Base-by-base conservation (phyloP, 2,797 vertebrate species). In the Chaetodon trifasciatus region DNA sequence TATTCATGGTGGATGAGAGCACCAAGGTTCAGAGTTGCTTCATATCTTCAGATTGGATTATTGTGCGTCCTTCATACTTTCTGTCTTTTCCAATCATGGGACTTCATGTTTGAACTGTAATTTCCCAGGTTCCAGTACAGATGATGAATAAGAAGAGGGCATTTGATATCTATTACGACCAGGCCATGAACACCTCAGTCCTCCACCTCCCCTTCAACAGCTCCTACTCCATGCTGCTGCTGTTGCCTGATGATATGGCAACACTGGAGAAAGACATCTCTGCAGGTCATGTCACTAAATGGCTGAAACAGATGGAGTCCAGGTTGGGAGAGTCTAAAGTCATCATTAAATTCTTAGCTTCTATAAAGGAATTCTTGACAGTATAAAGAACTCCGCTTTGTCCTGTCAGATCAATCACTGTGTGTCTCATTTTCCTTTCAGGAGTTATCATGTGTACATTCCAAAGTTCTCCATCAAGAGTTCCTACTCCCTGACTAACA, bases 391-490 rank as follows among this genome's bases (percentile, higher is more conserved):
- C 28, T 35, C 13, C 46, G 4, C 19, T 71, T 16, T 49, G 16
- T 44, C 5, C 6, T 46, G 13, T 42, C 39, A 56, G 40, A 32
- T 74, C 9, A 49, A 40, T 74, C 16, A 17, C 8, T 47, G 16
- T 1, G 23, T 57, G 62, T 66, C 23, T n/a, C 3, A 17, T 9
- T 47, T 64, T 82, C 74, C 35, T 83, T 85, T 58, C 35, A 96
- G 95, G 44, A 37, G 0, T 46, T 83, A 68, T 52, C 0, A 83
- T 0, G 6, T 96, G 24, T 89, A 5, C 75, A 8, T 96, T 71
- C 96, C 95, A 42, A 96, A 96, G 81, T 90, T 96, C 70, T 96
- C 95, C 83, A 92, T 96, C 83, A 94, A 94, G 87, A 88, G 92
- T 1, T 92, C 90, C 4, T 94, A 92, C 75, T 60, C 24, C 2